These are phyloP conservation scores for Oreochromis aureus DNA, from an alignment of 2,113 vertebrate species.

Conservation along the genomic window DNA sequence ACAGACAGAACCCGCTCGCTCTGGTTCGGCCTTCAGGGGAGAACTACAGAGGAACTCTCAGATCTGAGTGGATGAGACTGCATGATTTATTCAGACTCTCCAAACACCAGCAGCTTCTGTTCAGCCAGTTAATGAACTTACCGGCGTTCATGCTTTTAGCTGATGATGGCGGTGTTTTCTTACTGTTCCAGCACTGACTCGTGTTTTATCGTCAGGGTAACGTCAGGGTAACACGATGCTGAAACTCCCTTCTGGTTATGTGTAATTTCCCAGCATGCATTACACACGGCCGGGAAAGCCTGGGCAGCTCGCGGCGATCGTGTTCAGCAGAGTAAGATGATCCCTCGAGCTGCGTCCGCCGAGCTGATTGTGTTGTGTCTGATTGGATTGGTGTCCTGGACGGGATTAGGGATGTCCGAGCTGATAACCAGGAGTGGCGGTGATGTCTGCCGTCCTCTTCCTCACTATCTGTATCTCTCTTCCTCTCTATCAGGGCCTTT, in stretches of 20 bases:
- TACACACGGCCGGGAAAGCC: neutral
- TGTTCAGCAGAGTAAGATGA: neutral
- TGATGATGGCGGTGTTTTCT: neutral
- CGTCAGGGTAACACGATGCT: neutral
- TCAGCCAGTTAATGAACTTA: neutral
- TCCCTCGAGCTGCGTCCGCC: neutral
- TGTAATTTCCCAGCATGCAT: slow-evolving; percentile 18
- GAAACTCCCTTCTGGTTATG: neutral
- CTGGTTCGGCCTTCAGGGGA: fast-evolving
- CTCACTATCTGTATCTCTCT: neutral
- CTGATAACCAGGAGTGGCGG: neutral
- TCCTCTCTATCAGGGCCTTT: neutral
- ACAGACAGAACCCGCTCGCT: neutral
- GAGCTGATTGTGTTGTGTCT: slow-evolving; percentile 13
- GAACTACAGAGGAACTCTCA: neutral
- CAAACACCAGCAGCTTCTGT: neutral
- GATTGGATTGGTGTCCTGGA: slow-evolving; percentile 29
- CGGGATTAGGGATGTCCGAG: slow-evolving; percentile 20
- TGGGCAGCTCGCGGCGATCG: neutral
- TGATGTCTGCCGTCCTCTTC: neutral
- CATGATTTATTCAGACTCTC: neutral
- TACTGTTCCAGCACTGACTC: neutral
- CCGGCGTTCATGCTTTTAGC: neutral
- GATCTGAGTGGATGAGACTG: fast-evolving
- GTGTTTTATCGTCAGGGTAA: neutral